Evolutionary conservation across 2,113 vertebrate genomes (phyloP).

Genomic region (Sinocyclocheilus anshuiensis): DNA sequence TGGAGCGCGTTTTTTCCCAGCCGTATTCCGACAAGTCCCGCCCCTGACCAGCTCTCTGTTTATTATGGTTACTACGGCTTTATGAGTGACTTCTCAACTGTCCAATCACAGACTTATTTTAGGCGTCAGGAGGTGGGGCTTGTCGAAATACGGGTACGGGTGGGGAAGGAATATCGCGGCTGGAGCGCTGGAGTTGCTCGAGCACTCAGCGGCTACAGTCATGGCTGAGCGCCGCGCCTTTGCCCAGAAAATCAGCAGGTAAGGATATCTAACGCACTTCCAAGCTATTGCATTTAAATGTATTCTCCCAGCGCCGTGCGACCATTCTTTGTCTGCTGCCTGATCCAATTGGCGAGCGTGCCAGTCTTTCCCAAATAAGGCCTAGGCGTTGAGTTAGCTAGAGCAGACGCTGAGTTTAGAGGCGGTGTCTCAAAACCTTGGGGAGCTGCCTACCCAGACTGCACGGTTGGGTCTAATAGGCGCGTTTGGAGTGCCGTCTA

Average conservation of each 20-base stretch:
- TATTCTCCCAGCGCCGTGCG: neutral
- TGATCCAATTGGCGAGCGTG: neutral
- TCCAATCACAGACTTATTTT: conserved; percentile 5
- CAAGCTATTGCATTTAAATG: neutral
- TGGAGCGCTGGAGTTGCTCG: conserved; percentile 50
- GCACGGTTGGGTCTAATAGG: neutral
- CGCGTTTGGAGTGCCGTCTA: neutral
- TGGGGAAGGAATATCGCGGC: conserved; percentile 13
- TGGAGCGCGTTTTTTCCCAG: neutral
- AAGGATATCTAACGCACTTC: conserved; percentile 55
- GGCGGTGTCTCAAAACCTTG: neutral
- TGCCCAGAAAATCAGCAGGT: conserved; percentile 98
- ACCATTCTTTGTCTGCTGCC: neutral
- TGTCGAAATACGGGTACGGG: conserved; percentile 1
- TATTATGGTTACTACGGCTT: conserved; percentile 7
- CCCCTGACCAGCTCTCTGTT: neutral
- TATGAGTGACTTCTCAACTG: neutral
- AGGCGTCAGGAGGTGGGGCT: conserved; percentile 15
- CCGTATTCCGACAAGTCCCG: neutral
- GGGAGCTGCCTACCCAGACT: neutral
- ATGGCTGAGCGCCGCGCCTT: conserved; percentile 98
- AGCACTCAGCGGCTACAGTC: conserved; percentile 76
- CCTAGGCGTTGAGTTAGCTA: conserved; percentile 55
- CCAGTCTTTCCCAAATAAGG: conserved; percentile 63
- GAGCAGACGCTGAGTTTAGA: conserved; percentile 13